Conservation (phyloP, 2,797 vertebrate genomes). For the Botia kubotai region DNA sequence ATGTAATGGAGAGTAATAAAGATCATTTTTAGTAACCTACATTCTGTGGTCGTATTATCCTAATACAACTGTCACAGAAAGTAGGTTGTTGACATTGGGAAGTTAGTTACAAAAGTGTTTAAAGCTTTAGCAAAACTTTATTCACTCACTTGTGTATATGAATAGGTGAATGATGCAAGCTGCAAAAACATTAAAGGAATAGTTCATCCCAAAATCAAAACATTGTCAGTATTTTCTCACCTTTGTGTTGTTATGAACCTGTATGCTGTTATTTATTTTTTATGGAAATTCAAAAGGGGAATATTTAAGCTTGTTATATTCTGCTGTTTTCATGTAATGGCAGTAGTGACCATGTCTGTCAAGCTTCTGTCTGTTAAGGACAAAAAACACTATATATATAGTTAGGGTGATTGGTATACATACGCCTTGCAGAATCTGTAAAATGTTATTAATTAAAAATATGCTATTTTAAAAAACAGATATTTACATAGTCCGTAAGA, state of each 20-base stretch:
- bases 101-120: background rate
- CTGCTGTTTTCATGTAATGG: background rate
- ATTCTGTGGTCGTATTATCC: constrained; percentile 23
- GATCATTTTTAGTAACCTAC: constrained; percentile 28
- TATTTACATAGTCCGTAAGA: too few relatives aligned
- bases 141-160: background rate
- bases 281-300: too few relatives aligned
- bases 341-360: too few relatives aligned
- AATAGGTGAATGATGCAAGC: background rate
- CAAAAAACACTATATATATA: background rate
- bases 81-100: constrained; percentile 16
- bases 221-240: too few relatives aligned
- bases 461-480: too few relatives aligned
- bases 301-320: background rate
- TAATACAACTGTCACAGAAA: constrained; percentile 12
- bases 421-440: too few relatives aligned
- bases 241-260: too few relatives aligned
- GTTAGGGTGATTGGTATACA: too few relatives aligned
- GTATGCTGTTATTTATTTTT: too few relatives aligned
- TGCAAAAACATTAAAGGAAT: background rate
- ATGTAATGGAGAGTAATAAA: constrained; percentile 38
- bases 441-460: too few relatives aligned
- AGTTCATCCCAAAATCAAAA: background rate
- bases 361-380: background rate
- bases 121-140: too few relatives aligned